Conservation (phyloP, 2,797 vertebrate genomes). For the Pteropus rufus region DNA sequence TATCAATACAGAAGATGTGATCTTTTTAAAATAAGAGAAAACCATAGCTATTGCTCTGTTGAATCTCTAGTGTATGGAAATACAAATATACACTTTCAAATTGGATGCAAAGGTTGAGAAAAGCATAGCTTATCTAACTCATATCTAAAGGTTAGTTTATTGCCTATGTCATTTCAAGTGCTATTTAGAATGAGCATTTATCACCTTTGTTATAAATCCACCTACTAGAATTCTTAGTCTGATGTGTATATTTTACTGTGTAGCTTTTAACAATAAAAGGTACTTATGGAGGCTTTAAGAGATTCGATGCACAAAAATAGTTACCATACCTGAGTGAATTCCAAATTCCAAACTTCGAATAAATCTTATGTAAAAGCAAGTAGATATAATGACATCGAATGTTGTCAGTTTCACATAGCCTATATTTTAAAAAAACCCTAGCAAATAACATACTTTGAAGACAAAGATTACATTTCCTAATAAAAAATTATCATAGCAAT, state of each 20-base stretch:
- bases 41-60: neutral
- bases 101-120: conserved; percentile 4
- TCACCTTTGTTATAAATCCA: conserved; percentile 43
- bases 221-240: neutral
- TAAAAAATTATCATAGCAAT: neutral
- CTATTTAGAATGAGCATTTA: conserved; percentile 18
- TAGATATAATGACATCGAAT: neutral
- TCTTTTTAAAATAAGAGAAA: neutral
- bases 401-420: neutral
- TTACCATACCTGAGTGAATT: neutral
- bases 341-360: conserved; percentile 1
- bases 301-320: neutral
- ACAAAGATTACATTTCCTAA: neutral
- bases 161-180: conserved; percentile 20
- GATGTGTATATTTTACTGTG: neutral
- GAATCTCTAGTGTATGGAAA: neutral
- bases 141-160: conserved; percentile 26
- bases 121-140: neutral
- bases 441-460: neutral
- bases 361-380: neutral
- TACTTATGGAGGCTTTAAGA: neutral
- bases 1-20: neutral
- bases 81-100: conserved; percentile 15
- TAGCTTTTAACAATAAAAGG: conserved; percentile 1
- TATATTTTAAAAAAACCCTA: conserved; percentile 15